Evolutionary conservation across 2,888 invertebrate genomes (phyloP), one percentile per base, ranked within the genome.

Genomic region (Aporophyla nigra): DNA sequence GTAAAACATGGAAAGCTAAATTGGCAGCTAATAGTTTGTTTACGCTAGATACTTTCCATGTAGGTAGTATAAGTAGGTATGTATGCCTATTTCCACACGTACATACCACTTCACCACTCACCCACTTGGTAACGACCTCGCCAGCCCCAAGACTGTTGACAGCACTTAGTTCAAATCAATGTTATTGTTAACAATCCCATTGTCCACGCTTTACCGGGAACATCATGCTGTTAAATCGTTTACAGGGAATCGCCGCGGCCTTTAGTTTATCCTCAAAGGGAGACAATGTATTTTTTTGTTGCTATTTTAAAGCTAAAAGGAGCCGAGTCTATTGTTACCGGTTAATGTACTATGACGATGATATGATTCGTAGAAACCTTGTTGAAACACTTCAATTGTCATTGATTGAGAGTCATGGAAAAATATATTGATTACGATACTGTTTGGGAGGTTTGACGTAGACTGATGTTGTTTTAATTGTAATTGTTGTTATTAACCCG

Each of bases 211-310:
- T 92, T 94, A 94, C 94, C 91, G 91, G 93, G 92, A 93, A 91
- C 84, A 84, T 82, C 81, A 86, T 76, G 89, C 90, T 90, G 89
- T 91, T 92, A 92, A 93, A 93, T 91, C 91, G 90, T 87, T 90
- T 95, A 93, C 94, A 90, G 89, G 92, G 95, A 95, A 95, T 88
- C 86, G 86, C 82, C 76, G 87, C 79, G 84, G 89, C 89, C 92
- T 93, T 95, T 95, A n/a, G 94, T 96, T 93, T 93, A 92, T 90
- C 89, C 90, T 89, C 88, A 88, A 92, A 91, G 89, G 90, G 90
- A 93, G 91, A 95, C 94, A 94, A 95, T 94, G 90, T 82, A 90
- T 85, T 90, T 92, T 49, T 92, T 89, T 83, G 89, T 90, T 75
- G 80, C 85, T 85, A 89, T 91, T 91, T 92, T 90, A 90, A 90